Percentiles rank a stretch among this genome's conserved stretches.
These are phyloP conservation scores for Phataginus tetradactyla DNA, from an alignment of 2,797 vertebrate genomes.

Conservation along the genomic window DNA sequence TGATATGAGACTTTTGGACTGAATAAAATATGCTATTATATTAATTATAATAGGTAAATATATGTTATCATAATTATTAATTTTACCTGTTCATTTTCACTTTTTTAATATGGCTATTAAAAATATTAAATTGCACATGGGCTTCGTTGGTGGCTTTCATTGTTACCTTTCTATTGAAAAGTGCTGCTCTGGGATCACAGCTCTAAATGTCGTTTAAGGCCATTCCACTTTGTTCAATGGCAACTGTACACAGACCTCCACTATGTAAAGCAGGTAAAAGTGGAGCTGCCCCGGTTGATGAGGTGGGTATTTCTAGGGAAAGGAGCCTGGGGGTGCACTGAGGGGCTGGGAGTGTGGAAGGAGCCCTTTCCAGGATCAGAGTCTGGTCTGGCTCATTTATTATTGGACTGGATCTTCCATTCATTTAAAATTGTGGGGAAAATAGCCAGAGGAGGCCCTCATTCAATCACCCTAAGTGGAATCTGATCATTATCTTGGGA, in stretches of 20 bases:
- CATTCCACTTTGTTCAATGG: background rate
- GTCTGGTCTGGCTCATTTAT: conserved; percentile 43
- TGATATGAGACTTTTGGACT: background rate
- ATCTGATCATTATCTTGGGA: conserved; percentile 82
- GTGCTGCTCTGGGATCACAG: background rate
- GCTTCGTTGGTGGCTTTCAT: background rate
- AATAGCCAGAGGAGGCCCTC: conserved; percentile 47
- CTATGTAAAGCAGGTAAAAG: background rate
- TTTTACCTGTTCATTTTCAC: conserved; percentile 1
- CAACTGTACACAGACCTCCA: background rate
- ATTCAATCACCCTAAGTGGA: conserved; percentile 81
- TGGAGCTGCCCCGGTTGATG: background rate
- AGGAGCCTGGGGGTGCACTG: background rate
- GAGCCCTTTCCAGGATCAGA: background rate
- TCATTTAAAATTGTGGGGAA: conserved; percentile 69
- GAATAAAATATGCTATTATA: background rate
- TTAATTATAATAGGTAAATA: background rate
- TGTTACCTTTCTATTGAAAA: background rate
- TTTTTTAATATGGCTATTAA: background rate
- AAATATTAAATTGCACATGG: background rate
- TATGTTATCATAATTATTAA: background rate
- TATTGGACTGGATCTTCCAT: conserved; percentile 58
- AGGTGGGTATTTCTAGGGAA: background rate
- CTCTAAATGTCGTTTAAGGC: background rate
- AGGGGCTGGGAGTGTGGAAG: background rate